Conservation (phyloP, 2,113 vertebrate species). For the Phalacrocorax carbo region DNA sequence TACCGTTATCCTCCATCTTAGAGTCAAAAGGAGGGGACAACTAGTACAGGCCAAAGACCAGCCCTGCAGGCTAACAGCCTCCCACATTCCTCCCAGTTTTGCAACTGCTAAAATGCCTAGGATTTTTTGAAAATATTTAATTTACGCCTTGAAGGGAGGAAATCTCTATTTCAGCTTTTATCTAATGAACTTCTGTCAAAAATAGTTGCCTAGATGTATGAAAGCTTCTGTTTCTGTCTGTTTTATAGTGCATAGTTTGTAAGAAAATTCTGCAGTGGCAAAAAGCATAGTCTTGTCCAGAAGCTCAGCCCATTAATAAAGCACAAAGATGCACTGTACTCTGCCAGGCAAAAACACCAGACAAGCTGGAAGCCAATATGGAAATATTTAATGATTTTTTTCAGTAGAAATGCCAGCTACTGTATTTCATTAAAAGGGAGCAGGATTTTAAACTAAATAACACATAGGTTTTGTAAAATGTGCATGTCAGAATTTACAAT, state of each 20-base stretch:
- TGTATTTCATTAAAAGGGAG: conserved; percentile 46
- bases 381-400: conserved; percentile 70
- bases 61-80: not conserved
- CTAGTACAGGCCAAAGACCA: not conserved
- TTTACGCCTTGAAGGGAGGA: not conserved
- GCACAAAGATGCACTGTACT: conserved; percentile 67
- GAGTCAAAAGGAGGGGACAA: not conserved
- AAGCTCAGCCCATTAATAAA: conserved; percentile 67
- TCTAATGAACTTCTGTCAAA: not conserved
- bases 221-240: not conserved
- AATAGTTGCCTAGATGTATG: not conserved
- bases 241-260: not conserved
- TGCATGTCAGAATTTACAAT: not conserved
- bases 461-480: conserved; percentile 8
- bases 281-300: conserved; percentile 34
- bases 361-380: conserved; percentile 68
- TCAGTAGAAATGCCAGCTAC: conserved; percentile 51
- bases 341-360: conserved; percentile 67
- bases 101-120: not conserved
- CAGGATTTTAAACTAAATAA: conserved; percentile 28
- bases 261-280: conserved; percentile 5
- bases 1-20: not conserved
- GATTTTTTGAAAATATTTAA: not conserved
- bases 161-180: not conserved
- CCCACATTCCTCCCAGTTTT: not conserved